phyloP scores from a whole-genome alignment of 2,888 invertebrate species.

The Cistogaster globosa region DNA sequence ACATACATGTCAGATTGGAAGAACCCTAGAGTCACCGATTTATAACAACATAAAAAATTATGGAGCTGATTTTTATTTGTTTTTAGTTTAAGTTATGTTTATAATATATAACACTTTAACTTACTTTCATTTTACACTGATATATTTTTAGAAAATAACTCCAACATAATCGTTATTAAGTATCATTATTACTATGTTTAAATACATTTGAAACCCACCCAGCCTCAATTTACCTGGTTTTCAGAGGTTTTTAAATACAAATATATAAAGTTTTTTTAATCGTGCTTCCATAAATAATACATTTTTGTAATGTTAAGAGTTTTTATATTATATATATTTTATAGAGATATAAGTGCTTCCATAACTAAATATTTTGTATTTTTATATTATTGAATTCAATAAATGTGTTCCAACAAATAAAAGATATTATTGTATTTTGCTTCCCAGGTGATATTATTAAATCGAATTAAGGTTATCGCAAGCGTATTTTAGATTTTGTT shows the following conservation, averaged over 20 bases:
- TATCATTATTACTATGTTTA: neutral
- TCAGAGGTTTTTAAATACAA: conserved; percentile 35
- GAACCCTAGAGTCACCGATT: no score
- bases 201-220: conserved; percentile 29
- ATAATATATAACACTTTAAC: no score
- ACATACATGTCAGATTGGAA: no score
- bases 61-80: no score
- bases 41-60: no score
- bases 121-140: no score
- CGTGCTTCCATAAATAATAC: conserved; percentile 42
- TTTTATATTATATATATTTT: neutral
- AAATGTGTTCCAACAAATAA: conserved; percentile 50
- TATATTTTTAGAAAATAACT: no score
- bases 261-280: neutral
- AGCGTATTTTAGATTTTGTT: no score
- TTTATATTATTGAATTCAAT: conserved; percentile 37
- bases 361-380: conserved; percentile 13
- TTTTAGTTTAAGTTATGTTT: no score
- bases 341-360: conserved; percentile 40
- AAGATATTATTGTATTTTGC: neutral
- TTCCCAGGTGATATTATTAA: no score
- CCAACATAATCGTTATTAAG: neutral
- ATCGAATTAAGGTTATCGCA: no score
- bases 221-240: conserved; percentile 29
- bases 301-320: neutral